phyloP scores from a whole-genome alignment of 2,888 invertebrate genomes.

The Acleris literana region DNA sequence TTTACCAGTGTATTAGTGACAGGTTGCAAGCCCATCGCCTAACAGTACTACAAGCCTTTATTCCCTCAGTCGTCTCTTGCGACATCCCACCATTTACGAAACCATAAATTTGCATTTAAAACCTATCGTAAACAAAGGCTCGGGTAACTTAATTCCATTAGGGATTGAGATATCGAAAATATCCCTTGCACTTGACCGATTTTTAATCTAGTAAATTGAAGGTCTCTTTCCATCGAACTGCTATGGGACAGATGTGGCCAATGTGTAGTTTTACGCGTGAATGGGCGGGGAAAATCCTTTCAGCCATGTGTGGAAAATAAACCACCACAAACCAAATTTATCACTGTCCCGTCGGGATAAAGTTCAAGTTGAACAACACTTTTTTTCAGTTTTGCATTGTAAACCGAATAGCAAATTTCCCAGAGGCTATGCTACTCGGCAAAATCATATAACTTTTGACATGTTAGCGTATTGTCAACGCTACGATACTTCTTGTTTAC shows the following conservation, averaged over 20 bases:
- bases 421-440: no score
- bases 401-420: not conserved
- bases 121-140: not conserved
- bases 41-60: no score
- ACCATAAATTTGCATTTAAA: no score
- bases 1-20: no score
- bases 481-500: no score
- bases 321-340: not conserved
- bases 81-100: no score
- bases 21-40: no score
- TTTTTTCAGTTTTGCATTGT: conserved; percentile 3
- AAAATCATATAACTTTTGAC: no score
- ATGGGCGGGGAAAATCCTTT: not conserved
- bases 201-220: conserved; percentile 45
- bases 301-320: not conserved
- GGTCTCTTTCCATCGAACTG: conserved; percentile 30
- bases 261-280: conserved; percentile 31
- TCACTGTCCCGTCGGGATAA: not conserved
- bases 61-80: no score
- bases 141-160: conserved; percentile 9
- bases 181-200: conserved; percentile 22
- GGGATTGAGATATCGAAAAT: not conserved
- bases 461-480: no score
- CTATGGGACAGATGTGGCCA: conserved; percentile 37
- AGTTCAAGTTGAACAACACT: conserved; percentile 3